A percentile compares a stretch with the other conserved stretches of the same genome.
These are phyloP conservation scores for Orussus abietinus DNA, from an alignment of 1,140 invertebrate species.

Conservation along the genomic window DNA sequence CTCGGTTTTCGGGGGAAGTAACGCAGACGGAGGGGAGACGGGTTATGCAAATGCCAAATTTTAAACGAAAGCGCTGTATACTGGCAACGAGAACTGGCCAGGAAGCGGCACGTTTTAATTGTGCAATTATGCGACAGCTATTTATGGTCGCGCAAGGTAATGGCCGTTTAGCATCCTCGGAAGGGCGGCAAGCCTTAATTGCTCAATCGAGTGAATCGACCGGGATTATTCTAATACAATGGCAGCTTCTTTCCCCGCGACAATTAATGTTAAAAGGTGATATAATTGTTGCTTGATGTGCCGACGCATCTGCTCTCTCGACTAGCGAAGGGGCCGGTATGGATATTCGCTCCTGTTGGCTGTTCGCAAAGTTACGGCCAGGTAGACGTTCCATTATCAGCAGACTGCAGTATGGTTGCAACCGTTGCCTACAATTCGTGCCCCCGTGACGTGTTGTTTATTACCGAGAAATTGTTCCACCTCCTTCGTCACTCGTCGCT, in stretches of 20 bases:
- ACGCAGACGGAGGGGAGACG: conserved; percentile 8
- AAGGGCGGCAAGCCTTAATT: conserved; percentile 35
- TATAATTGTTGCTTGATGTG: conserved; percentile 46
- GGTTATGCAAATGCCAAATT: conserved; percentile 45
- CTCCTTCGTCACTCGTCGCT: no score
- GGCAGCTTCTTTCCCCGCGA: conserved; percentile 11
- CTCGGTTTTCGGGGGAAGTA: conserved; percentile 8
- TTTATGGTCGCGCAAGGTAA: conserved; percentile 17
- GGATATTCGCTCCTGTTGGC: no score
- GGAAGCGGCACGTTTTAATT: conserved; percentile 38
- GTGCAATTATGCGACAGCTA: conserved; percentile 38
- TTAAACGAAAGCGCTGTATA: no score
- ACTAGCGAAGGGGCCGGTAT: conserved; percentile 1
- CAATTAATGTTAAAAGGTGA: conserved; percentile 36
- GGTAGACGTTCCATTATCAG: no score
- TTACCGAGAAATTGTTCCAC: no score
- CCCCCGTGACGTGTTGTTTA: no score
- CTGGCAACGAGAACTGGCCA: no score
- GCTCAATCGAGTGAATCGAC: conserved; percentile 44
- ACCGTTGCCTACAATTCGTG: no score
- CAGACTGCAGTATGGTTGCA: no score
- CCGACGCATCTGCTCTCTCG: conserved; percentile 27
- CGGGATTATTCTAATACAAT: conserved; percentile 25
- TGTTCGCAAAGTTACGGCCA: no score
- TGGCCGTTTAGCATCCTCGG: no score